These are phyloP conservation scores for Leistus spinibarbis DNA, from an alignment of 2,888 invertebrate species.

Conservation along the genomic window DNA sequence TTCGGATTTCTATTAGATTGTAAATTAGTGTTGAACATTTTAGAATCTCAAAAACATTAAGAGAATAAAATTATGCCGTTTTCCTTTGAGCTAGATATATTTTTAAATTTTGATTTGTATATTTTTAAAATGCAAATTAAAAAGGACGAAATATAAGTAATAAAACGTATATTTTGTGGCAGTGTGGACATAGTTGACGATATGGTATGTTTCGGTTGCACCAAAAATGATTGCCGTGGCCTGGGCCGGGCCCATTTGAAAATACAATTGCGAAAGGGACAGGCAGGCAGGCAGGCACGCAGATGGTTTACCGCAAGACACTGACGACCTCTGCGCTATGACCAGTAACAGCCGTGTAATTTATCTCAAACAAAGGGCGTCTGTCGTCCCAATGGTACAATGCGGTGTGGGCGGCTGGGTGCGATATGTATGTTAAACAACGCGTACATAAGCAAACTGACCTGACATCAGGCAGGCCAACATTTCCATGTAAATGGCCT, in stretches of 20 bases:
- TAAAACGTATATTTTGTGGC: no score
- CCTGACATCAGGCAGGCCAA: not conserved
- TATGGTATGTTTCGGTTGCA: not conserved
- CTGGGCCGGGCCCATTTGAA: conserved; percentile 2
- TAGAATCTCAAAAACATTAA: no score
- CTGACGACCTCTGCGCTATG: not conserved
- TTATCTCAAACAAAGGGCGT: conserved; percentile 25
- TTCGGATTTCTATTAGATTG: no score
- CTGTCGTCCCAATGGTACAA: conserved; percentile 10
- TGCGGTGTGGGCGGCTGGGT: conserved; percentile 2
- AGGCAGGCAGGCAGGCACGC: not conserved
- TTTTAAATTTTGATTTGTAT: no score
- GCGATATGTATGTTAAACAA: conserved; percentile 35
- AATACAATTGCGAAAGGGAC: conserved; percentile 13
- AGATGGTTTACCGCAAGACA: conserved; percentile 6
- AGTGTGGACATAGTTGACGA: not conserved
- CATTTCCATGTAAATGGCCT: conserved; percentile 7
- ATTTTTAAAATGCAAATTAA: no score
- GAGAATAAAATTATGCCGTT: no score
- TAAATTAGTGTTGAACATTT: no score
- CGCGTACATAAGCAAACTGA: conserved; percentile 17
- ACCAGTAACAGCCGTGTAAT: conserved; percentile 23
- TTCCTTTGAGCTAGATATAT: no score
- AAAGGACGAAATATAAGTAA: no score
- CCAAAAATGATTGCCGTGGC: not conserved